Evolutionary conservation across 2,113 vertebrate species (phyloP), one percentile per base, ranked within the genome.

Genomic region (Daubentonia madagascariensis): DNA sequence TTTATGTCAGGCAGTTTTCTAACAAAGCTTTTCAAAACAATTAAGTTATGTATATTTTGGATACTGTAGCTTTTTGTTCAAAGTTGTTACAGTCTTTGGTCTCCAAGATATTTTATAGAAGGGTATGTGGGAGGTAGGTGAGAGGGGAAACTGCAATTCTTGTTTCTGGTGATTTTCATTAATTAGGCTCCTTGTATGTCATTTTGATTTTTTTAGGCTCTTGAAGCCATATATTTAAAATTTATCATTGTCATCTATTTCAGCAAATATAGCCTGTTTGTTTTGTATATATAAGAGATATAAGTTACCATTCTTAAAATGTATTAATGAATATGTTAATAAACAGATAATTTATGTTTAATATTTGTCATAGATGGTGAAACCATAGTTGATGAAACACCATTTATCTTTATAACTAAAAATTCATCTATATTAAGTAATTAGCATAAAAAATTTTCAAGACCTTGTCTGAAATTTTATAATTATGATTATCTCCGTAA

Each of bases 11-110:
- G 9, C 20, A 88, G 63, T 8, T 96, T 84, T 22, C 17, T 86
- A 83, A 94, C 6, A 45, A 94, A 94, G n/a, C n/a, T 83, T 72
- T 91, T 32, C 61, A 94, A 83, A 91, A 91, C 28, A 79, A 57
- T 70, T n/a, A 54, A 73, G 65, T 87, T 73, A 68, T 13, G n/a
- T 1, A 0, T 57, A 28, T 78, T 91, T 97, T 45, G 43, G 28
- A 35, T 72, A 37, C 40, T 78, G 8, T 45, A 48, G 70, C n/a
- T 45, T 92, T 95, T 95, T 84, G 52, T 78, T 95, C 45, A 57
- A 54, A 96, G 78, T 92, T 95, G 61, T 89, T 50, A 43, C 3
- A 17, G 45, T 68, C 48, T 81, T 48, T 81, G 63, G 54, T 78
- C n/a, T 78, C 20, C 5, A 32, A 88, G 50, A 48, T 88, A 65